Conservation (phyloP, 2,113 vertebrate genomes). For the Corynorhinus townsendii region DNA sequence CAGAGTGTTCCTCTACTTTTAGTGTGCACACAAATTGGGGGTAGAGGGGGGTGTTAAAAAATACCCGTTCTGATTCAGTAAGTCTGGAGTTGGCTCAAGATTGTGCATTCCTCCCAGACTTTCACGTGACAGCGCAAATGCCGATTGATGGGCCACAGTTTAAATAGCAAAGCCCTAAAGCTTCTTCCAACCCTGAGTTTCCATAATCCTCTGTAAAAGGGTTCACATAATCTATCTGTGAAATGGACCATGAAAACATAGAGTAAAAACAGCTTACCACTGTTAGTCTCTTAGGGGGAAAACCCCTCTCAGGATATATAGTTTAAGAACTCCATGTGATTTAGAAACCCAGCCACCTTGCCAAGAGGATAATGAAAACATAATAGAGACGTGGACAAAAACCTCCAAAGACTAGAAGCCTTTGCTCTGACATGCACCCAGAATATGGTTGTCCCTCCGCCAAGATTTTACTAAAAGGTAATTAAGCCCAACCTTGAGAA, state of each 20-base stretch:
- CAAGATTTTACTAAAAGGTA: conserved; percentile 53
- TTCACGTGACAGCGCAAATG: background rate
- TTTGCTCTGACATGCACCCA: conserved; percentile 41
- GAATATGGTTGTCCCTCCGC: background rate
- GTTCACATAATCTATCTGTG: background rate
- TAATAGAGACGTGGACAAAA: conserved; percentile 50
- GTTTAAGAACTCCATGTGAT: background rate
- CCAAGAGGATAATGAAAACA: conserved; percentile 33
- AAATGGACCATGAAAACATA: background rate
- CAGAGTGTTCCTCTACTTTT: background rate
- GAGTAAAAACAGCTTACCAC: background rate
- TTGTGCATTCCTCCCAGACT: background rate
- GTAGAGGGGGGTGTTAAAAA: background rate
- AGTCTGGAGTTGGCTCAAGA: background rate
- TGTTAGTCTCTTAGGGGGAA: background rate
- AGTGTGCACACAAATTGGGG: background rate
- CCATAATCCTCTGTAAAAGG: background rate
- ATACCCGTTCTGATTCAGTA: background rate
- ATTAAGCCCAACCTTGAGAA: conserved; percentile 56
- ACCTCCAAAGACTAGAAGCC: background rate
- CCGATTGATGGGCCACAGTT: background rate
- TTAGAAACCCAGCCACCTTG: conserved; percentile 38
- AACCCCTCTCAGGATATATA: background rate
- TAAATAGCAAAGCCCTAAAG: background rate
- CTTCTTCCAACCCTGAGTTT: background rate